phyloP scores from a whole-genome alignment of 2,797 vertebrate genomes.

The Setipinna tenuifilis region DNA sequence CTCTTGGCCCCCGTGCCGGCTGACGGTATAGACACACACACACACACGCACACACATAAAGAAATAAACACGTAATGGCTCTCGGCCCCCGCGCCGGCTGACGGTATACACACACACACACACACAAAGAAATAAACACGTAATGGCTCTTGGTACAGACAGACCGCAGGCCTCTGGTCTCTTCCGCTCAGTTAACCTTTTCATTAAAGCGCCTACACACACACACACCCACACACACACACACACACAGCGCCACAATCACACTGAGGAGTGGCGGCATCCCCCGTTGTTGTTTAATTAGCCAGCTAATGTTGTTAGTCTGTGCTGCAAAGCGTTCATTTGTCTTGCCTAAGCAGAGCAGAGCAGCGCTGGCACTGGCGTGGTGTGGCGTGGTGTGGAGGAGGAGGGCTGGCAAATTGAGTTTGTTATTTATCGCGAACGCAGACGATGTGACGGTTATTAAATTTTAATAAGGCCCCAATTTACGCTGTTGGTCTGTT shows the following conservation, averaged over 20 bases:
- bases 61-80: constrained; percentile 32
- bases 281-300: constrained; percentile 83
- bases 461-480: constrained; percentile 74
- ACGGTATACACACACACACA: constrained; percentile 17
- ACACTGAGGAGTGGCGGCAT: constrained; percentile 68
- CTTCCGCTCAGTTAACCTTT: constrained; percentile 76
- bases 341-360: constrained; percentile 81
- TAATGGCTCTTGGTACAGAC: constrained; percentile 39
- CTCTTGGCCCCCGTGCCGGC: not conserved
- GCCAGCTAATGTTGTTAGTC: constrained; percentile 83
- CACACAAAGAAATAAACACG: constrained; percentile 29
- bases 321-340: constrained; percentile 78
- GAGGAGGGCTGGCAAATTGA: constrained; percentile 69
- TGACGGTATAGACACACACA: constrained; percentile 12
- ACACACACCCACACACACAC: no score
- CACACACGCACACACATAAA: no score
- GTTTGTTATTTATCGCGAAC: constrained; percentile 77
- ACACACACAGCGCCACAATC: constrained; percentile 65
- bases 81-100: not conserved
- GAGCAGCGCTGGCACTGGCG: constrained; percentile 47
- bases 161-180: constrained; percentile 55
- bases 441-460: constrained; percentile 66
- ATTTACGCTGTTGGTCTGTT: constrained; percentile 60
- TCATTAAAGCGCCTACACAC: constrained; percentile 66
- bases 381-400: no score